phyloP scores from a whole-genome alignment of 1,140 invertebrate genomes.

The Drosophila ogumai region DNA sequence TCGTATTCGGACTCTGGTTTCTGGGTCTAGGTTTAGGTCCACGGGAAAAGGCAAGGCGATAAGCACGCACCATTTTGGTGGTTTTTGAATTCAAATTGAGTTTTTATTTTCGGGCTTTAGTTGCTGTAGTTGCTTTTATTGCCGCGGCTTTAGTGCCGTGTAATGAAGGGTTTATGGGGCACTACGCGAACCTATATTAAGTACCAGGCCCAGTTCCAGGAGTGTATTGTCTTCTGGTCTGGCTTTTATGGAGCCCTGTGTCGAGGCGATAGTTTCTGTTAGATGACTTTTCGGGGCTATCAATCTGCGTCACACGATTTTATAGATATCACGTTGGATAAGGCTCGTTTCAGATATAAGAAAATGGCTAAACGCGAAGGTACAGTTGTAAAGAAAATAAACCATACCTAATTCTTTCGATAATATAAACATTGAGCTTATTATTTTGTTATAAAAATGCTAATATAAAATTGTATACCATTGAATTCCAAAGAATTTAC shows the following conservation, averaged over 20 bases:
- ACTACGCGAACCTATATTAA: conserved; percentile 48
- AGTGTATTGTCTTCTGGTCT: conserved; percentile 10
- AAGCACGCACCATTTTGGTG: conserved; percentile 73
- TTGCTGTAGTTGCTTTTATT: conserved; percentile 40
- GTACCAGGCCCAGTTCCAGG: conserved; percentile 14
- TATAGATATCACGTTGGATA: conserved; percentile 9
- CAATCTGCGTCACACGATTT: conserved; percentile 31
- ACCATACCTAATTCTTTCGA: too few species aligned
- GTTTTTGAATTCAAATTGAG: conserved; percentile 73
- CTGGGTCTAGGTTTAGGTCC: conserved; percentile 25
- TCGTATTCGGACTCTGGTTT: conserved; percentile 26
- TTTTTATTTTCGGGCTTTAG: conserved; percentile 69
- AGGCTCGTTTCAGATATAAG: background rate
- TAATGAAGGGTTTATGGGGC: conserved; percentile 71
- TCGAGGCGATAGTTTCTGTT: conserved; percentile 22
- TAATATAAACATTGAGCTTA: background rate
- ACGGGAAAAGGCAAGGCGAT: conserved; percentile 54
- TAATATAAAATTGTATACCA: too few species aligned
- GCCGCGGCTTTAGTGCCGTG: conserved; percentile 55
- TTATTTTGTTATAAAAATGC: background rate
- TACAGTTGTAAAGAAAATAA: background rate
- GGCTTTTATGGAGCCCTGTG: conserved; percentile 19
- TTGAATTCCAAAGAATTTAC: background rate
- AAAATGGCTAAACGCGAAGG: background rate
- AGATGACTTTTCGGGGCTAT: conserved; percentile 24